Evolutionary conservation across 2,797 vertebrate species (phyloP).

Genomic region (Hyperoplus lanceolatus): DNA sequence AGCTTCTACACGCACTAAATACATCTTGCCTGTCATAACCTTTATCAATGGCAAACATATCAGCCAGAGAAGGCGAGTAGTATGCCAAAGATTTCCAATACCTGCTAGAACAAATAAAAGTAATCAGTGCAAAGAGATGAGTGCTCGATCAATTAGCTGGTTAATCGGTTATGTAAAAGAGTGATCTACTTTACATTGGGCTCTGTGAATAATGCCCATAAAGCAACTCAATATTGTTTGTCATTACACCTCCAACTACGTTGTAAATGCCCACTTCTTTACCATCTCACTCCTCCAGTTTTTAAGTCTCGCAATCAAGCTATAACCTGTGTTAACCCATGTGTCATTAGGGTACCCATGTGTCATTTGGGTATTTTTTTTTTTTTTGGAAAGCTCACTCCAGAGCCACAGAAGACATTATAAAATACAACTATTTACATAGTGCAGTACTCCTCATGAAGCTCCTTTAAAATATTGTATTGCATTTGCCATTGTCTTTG

Average conservation of each 20-base stretch:
- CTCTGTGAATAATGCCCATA: constrained; percentile 3
- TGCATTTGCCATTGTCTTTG: neutral
- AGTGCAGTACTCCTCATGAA: neutral
- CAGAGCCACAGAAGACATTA: neutral
- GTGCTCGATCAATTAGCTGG: neutral
- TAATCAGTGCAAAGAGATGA: neutral
- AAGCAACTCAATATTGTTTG: neutral
- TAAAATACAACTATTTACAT: neutral
- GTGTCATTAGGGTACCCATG: neutral
- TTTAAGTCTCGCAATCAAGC: neutral
- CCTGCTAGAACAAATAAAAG: neutral
- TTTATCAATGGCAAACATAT: constrained; percentile 61
- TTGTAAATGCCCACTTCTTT: neutral
- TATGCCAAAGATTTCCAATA: constrained; percentile 4
- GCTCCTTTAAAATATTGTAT: neutral
- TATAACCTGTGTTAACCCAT: neutral
- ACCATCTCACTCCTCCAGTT: neutral
- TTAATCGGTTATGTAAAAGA: neutral
- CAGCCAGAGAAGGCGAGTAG: neutral
- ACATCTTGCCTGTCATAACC: constrained; percentile 40
- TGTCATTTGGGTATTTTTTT: neutral
- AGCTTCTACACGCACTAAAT: constrained; percentile 6
- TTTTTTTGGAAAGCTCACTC: neutral
- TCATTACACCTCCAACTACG: neutral
- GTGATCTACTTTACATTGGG: neutral